phyloP scores from a whole-genome alignment of 2,113 vertebrate species.

The Nibea coibor region DNA sequence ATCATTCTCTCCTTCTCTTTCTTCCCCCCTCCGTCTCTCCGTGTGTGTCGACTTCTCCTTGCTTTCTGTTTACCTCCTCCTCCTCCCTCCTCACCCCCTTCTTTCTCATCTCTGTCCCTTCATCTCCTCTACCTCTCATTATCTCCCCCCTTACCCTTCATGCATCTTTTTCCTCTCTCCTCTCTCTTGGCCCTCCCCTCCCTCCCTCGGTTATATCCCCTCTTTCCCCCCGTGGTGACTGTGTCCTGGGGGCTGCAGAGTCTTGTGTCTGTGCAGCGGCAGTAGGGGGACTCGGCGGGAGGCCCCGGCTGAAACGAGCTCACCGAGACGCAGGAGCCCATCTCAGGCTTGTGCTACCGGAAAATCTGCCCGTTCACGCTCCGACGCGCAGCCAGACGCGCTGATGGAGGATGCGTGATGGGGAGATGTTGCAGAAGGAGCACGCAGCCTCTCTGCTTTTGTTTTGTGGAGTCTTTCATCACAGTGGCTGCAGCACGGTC shows the following conservation, averaged over 20 bases:
- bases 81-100: constrained; percentile 41
- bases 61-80: constrained; percentile 74
- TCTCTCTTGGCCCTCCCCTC: constrained; percentile 27
- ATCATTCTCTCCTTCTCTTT: constrained; percentile 68
- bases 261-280: constrained; percentile 87
- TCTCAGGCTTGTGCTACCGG: constrained; percentile 93
- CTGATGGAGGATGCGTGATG: constrained; percentile 78
- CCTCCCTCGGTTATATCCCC: constrained; percentile 40
- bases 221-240: constrained; percentile 52
- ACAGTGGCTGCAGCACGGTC: constrained; percentile 9
- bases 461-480: constrained; percentile 56
- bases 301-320: constrained; percentile 84
- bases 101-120: constrained; percentile 64
- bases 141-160: constrained; percentile 51
- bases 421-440: constrained; percentile 70
- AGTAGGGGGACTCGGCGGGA: constrained; percentile 85
- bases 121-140: constrained; percentile 69
- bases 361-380: constrained; percentile 96
- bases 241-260: constrained; percentile 80
- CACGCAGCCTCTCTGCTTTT: constrained; percentile 56
- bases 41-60: constrained; percentile 65
- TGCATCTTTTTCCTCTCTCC: constrained; percentile 42
- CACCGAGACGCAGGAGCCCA: constrained; percentile 87
- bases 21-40: constrained; percentile 36
- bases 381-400: constrained; percentile 81